A percentile compares a stretch with the other conserved stretches of the same genome.
Conservation (phyloP, 1,140 invertebrate genomes). For the Zaprionus vittiger region DNA sequence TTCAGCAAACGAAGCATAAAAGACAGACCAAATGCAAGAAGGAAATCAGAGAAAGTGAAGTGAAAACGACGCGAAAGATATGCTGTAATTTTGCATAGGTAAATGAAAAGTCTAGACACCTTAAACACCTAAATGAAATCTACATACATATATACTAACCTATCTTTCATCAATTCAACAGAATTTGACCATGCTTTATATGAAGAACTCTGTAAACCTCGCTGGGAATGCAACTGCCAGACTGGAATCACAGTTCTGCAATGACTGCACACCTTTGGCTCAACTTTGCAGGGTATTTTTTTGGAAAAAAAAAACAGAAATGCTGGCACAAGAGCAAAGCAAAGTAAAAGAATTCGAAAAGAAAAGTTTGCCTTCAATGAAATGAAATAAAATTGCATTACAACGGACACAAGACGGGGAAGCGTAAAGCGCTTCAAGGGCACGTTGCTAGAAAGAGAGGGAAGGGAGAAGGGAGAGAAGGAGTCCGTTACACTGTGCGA, state of each 20-base stretch:
- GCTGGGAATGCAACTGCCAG: too few relatives aligned
- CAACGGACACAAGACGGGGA: slow-evolving; percentile 58
- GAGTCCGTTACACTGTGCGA: slow-evolving; percentile 44
- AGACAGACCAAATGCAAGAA: slow-evolving; percentile 36
- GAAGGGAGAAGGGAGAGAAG: too few relatives aligned
- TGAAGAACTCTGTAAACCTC: too few relatives aligned
- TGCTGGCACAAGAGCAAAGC: slow-evolving; percentile 57
- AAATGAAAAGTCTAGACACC: too few relatives aligned
- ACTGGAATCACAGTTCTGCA: too few relatives aligned
- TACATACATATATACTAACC: too few relatives aligned
- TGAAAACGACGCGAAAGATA: background rate
- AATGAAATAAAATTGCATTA: slow-evolving; percentile 83
- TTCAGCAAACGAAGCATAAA: slow-evolving; percentile 36
- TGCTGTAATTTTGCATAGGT: background rate
- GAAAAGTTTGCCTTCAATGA: slow-evolving; percentile 81
- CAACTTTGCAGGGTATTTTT: background rate
- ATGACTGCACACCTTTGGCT: background rate
- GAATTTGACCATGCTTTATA: too few relatives aligned
- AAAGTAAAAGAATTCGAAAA: slow-evolving; percentile 76
- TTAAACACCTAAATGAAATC: too few relatives aligned
- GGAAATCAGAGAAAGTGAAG: background rate
- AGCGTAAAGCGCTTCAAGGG: slow-evolving; percentile 45
- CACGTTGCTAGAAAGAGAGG: background rate
- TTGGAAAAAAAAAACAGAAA: background rate
- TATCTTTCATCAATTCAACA: too few relatives aligned